Evolutionary conservation across 2,797 vertebrate genomes (phyloP).

Genomic region (Onychomys torridus): DNA sequence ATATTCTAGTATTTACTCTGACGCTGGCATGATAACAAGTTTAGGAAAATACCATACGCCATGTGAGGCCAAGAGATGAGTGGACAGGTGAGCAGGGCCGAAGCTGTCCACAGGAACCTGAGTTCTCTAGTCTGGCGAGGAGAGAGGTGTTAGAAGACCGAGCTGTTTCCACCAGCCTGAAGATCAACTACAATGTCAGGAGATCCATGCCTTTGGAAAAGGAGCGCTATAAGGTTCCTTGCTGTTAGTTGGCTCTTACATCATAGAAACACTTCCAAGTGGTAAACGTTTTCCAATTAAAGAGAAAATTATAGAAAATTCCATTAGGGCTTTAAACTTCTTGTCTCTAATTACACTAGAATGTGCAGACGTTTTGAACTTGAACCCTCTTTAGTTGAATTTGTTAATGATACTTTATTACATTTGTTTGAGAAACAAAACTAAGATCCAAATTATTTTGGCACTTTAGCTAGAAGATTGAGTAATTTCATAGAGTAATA

Average conservation of each 20-base stretch:
- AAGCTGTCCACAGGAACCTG: not conserved
- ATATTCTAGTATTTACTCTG: not conserved
- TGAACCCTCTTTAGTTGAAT: constrained; percentile 68
- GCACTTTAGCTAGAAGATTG: constrained; percentile 60
- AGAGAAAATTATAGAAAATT: constrained; percentile 80
- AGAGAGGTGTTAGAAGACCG: not conserved
- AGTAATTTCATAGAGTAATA: constrained; percentile 71
- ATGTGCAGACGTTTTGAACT: constrained; percentile 76
- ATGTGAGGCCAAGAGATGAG: not conserved
- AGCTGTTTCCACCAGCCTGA: not conserved
- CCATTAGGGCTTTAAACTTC: constrained; percentile 78
- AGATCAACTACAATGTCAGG: not conserved
- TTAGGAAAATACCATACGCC: not conserved
- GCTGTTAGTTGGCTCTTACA: constrained; percentile 58
- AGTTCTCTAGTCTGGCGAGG: not conserved
- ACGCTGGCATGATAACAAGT: not conserved
- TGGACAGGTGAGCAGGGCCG: not conserved
- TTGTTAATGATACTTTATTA: constrained; percentile 81
- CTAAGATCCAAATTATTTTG: constrained; percentile 78
- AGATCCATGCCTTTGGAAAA: not conserved
- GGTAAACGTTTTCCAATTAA: constrained; percentile 77
- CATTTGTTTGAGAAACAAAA: constrained; percentile 82
- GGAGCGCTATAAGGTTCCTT: not conserved
- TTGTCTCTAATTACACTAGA: constrained; percentile 77
- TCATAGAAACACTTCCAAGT: constrained; percentile 72